Evolutionary conservation across 2,888 invertebrate genomes (phyloP).

Genomic region (Rhabditoides inermis): DNA sequence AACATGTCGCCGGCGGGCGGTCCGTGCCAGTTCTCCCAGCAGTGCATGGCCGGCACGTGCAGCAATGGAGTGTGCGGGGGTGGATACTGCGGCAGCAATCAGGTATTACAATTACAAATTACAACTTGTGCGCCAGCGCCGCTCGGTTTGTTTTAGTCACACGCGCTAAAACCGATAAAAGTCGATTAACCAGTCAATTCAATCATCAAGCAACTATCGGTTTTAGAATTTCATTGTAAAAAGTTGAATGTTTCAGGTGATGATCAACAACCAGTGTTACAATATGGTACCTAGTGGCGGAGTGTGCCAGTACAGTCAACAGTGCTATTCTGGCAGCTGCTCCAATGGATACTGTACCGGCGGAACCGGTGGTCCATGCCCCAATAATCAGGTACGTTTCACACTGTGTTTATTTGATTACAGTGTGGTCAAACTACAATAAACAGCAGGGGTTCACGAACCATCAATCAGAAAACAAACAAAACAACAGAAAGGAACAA

Average conservation of each 20-base stretch:
- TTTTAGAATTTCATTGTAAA: not conserved
- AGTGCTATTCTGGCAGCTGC: not conserved
- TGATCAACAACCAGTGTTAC: not conserved
- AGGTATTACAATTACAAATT: no score
- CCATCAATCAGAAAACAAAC: no score
- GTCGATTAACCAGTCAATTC: no score
- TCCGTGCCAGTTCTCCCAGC: slow-evolving; percentile 15
- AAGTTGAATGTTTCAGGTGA: not conserved
- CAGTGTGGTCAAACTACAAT: no score
- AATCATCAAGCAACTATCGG: not conserved
- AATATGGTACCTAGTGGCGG: not conserved
- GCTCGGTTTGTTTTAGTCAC: not conserved
- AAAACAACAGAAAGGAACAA: no score
- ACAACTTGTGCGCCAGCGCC: no score
- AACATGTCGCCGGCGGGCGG: slow-evolving; percentile 14
- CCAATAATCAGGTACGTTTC: no score
- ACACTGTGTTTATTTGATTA: no score
- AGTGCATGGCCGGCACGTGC: slow-evolving; percentile 13
- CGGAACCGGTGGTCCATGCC: no score
- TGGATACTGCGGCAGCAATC: no score
- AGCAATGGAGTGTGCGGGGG: slow-evolving; percentile 12
- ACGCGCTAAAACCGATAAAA: not conserved
- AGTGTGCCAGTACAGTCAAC: not conserved
- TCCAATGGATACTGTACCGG: no score
- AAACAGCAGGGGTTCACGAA: no score